Evolutionary conservation across 1,140 invertebrate species (phyloP), one percentile per base, ranked within the genome.

Genomic region (Vollenhovia emeryi): DNA sequence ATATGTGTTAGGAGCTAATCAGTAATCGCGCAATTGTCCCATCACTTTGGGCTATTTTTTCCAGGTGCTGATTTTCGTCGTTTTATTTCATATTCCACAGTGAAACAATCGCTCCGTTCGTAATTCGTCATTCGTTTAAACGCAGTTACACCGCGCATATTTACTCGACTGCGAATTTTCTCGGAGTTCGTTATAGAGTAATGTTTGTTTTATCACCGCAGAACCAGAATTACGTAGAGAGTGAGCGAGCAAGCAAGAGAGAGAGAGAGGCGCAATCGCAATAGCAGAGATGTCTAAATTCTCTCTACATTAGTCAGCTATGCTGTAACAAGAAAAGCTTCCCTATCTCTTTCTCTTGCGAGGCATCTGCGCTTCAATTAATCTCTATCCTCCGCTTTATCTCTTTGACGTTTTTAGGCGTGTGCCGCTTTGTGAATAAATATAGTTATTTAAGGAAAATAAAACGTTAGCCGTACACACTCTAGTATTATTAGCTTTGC

Each of bases 211-310:
- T 64, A 75, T 43, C 18, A 33, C 7, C 24, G 36, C 27, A 11
- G 7, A 78, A 48, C 33, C n/a, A 48, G 18, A 43, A n/a, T 24
- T 8, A 13, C n/a, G 8, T 33, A 36, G 36, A 66, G 18, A 62
- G 27, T n/a, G 59, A 18, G 59, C 33, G 5, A 62, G 59, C 33
- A 2, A 33, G 11, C 18, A 15, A 6, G 59, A 33, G 6, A 43
- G 36, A 24, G n/a, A 24, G 2, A n/a, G 5, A 24, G 3, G 8
- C 13, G 40, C 4, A 36, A 50, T 78, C 13, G 40, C 24, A 64
- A n/a, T 45, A 7, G 7, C n/a, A 66, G 60, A 78, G 36, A 48
- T 48, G 30, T 78, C 75, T 66, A 66, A 78, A 78, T 78, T 78
- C 66, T 33, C 60, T 48, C 43, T 33, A 66, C 30, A 36, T 78